Base-by-base conservation (phyloP, 2,888 invertebrate genomes). In the Tachina grossa region DNA sequence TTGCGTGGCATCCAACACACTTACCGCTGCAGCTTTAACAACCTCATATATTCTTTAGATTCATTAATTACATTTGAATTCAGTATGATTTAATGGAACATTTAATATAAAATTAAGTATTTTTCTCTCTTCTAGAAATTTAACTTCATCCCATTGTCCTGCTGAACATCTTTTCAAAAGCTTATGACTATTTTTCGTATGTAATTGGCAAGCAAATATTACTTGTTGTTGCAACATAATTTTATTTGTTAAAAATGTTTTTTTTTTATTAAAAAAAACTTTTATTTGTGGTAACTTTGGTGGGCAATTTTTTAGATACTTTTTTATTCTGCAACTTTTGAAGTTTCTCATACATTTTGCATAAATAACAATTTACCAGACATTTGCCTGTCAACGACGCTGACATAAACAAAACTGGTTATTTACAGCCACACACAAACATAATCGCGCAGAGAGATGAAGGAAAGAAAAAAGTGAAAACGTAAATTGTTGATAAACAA, bases 361-460 rank as follows among this genome's bases (percentile, higher is more conserved):
- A 85, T 85, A 85, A 85, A 85, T 82, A 83, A 79, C 79, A 83
- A 79, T 82, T 65, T 85, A 61, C 82, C 41, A 85, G 82, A 79
- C 78, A 85, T 85, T 82, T 85, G 82, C 75, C 82, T 85, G 82
- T 85, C 85, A 85, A 75, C 85, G 31, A 75, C 85, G 31, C 75
- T 82, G 81, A 82, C 75, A 85, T 72, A 76, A 82, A 83, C 59
- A 69, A 74, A 85, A 82, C 85, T 66, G 78, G 85, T 85, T 83
- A 76, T 55, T n/a, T 57, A 19, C 31, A 51, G 72, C 76, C 72
- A 61, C 71, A 84, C 59, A 76, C 71, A 57, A 31, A 31, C 19
- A 61, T 53, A 39, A 51, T 1, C 11, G 14, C 16, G 43, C 19
- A 9, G 68, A 16, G 66, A n/a, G n/a, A n/a, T n/a, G 51, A 77